Base-by-base conservation (phyloP, 1,140 invertebrate species). In the Leptoteleia sp. region DNA sequence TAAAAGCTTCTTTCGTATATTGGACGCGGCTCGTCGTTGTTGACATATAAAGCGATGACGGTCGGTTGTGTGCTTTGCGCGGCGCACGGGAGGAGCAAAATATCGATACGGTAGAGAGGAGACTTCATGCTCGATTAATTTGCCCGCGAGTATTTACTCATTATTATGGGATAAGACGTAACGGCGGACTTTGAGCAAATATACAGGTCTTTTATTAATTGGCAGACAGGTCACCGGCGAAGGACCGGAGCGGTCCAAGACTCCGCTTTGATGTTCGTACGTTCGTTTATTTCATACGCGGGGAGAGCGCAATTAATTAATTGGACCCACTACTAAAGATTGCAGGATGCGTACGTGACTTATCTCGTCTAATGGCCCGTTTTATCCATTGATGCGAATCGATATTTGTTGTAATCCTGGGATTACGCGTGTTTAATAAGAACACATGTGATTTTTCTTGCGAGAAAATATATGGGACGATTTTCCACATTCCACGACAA, bases 291-390 rank as follows among this genome's bases (percentile, higher is more conserved):
- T 83, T 87, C 81, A 70, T 83, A 84, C 68, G 70, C 70, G 47
- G 52, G 17, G 45, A 79, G 80, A 76, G n/a, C 80, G 73, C 79
- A 85, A 88, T 87, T 87, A 88, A 87, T 87, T 87, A 86, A 86
- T 83, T 81, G 78, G 62, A 62, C 45, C 61, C 50, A 59, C 38
- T 54, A 79, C n/a, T n/a, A n/a, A n/a, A n/a, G n/a, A n/a, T n/a
- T n/a, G n/a, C n/a, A n/a, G n/a, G n/a, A n/a, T n/a, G n/a, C n/a
- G n/a, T n/a, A n/a, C n/a, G n/a, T n/a, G n/a, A n/a, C n/a, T n/a
- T n/a, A n/a, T n/a, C n/a, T n/a, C n/a, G n/a, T n/a, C n/a, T n/a
- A n/a, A n/a, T n/a, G n/a, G n/a, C n/a, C n/a, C n/a, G n/a, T n/a
- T n/a, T n/a, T n/a, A n/a, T n/a, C n/a, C n/a, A n/a, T n/a, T n/a